Evolutionary conservation across 2,888 invertebrate genomes (phyloP).

Genomic region (Bembecia ichneumoniformis): DNA sequence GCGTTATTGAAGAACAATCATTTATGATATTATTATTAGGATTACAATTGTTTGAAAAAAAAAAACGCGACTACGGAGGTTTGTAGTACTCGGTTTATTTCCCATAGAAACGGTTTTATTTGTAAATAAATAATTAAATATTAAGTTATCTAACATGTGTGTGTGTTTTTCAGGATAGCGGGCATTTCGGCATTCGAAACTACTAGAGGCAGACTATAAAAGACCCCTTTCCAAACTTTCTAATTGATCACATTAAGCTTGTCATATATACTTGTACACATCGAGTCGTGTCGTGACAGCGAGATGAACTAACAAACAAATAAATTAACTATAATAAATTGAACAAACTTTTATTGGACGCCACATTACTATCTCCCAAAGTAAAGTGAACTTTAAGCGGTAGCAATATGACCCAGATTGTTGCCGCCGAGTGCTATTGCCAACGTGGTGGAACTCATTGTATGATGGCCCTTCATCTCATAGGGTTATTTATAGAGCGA

Average conservation of each 20-base stretch:
- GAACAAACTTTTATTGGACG: conserved; percentile 16
- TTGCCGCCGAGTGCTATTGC: not conserved
- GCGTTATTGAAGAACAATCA: too few relatives aligned
- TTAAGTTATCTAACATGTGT: too few relatives aligned
- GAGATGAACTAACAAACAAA: conserved; percentile 32
- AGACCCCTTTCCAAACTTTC: not conserved
- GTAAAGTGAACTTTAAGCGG: not conserved
- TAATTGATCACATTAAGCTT: conserved; percentile 1
- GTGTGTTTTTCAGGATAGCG: too few relatives aligned
- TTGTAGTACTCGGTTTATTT: too few relatives aligned
- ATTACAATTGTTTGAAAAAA: too few relatives aligned
- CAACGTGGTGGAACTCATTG: conserved; percentile 5
- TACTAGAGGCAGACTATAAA: too few relatives aligned
- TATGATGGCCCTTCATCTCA: conserved; percentile 9
- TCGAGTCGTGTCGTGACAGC: conserved; percentile 19
- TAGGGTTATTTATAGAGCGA: conserved; percentile 3
- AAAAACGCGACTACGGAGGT: too few relatives aligned
- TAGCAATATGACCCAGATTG: not conserved
- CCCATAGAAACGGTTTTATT: too few relatives aligned
- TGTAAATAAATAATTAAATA: too few relatives aligned
- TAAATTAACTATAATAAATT: conserved; percentile 41
- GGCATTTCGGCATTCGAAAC: too few relatives aligned
- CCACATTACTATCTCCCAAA: not conserved
- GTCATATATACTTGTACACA: not conserved
- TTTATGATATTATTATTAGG: too few relatives aligned